phyloP scores from a whole-genome alignment of 2,113 vertebrate genomes.

The Potamarius usumacintae region DNA sequence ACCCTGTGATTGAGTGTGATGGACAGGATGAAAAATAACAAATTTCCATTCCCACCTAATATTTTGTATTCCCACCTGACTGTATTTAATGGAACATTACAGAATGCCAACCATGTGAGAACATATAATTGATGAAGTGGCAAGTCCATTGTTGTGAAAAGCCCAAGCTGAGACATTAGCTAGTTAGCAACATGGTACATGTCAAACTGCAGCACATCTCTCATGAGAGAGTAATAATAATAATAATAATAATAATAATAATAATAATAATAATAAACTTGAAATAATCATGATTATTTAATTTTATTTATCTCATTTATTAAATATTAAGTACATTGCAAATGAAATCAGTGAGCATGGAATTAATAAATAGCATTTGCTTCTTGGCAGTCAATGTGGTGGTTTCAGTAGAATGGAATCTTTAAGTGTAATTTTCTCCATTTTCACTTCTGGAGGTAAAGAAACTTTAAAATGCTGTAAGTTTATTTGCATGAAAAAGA shows the following conservation, averaged over 20 bases:
- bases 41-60: too few relatives aligned
- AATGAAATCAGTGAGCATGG: not conserved
- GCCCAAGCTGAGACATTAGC: too few relatives aligned
- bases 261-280: too few relatives aligned
- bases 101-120: too few relatives aligned
- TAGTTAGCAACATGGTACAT: too few relatives aligned
- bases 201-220: too few relatives aligned
- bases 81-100: too few relatives aligned
- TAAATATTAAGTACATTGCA: not conserved
- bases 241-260: too few relatives aligned
- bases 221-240: too few relatives aligned
- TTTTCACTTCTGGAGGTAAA: not conserved
- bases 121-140: too few relatives aligned
- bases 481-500: not conserved
- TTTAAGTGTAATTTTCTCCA: not conserved
- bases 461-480: not conserved
- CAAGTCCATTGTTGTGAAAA: too few relatives aligned
- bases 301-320: not conserved
- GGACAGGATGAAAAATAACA: not conserved
- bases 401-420: not conserved
- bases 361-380: not conserved
- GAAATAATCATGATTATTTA: not conserved
- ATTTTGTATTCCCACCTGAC: too few relatives aligned
- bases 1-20: not conserved
- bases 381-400: not conserved